These are phyloP conservation scores for Drosophila bunnanda DNA, from an alignment of 2,888 invertebrate species.

Conservation along the genomic window DNA sequence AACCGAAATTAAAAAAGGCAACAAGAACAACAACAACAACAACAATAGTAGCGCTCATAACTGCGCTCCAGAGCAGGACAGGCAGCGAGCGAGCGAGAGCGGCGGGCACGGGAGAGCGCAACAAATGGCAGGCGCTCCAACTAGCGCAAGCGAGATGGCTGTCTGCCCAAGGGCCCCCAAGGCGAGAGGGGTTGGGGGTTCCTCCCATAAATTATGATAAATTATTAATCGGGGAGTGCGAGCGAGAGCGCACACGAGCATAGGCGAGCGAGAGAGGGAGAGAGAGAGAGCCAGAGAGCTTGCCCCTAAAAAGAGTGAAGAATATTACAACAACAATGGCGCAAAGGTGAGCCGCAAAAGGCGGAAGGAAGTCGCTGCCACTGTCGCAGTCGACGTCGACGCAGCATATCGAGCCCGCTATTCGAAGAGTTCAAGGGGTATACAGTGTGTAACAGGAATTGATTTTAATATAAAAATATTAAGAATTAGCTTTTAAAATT, in stretches of 20 bases:
- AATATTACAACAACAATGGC: constrained; percentile 53
- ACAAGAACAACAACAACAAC: constrained; percentile 59
- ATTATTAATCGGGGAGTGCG: constrained; percentile 78
- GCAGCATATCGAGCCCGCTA: constrained; percentile 20
- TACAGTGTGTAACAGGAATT: constrained; percentile 3
- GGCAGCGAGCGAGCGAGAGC: constrained; percentile 38
- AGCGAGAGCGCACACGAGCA: constrained; percentile 42
- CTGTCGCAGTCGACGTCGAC: constrained; percentile 10
- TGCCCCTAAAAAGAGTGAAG: constrained; percentile 21
- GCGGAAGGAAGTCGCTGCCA: constrained; percentile 66
- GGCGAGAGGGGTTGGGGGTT: constrained; percentile 16
- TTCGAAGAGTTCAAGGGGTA: constrained; percentile 11
- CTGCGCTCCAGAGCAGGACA: constrained; percentile 60
- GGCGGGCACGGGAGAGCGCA: constrained; percentile 49
- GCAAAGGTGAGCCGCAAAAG: constrained; percentile 69
- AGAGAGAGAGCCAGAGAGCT: constrained; percentile 12
- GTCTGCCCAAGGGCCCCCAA: constrained; percentile 32
- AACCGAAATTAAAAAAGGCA: constrained; percentile 78
- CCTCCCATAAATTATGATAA: constrained; percentile 83
- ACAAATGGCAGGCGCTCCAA: constrained; percentile 54
- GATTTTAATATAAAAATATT: too few species aligned
- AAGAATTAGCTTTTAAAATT: too few species aligned
- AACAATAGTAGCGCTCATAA: constrained; percentile 58
- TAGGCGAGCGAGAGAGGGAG: constrained; percentile 28
- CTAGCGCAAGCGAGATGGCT: constrained; percentile 66